Evolutionary conservation across 30 jellyfish, hydroid and myxozoan species (phyloP).

Genomic region (Aurelia aurita complex sp. Pacific): DNA sequence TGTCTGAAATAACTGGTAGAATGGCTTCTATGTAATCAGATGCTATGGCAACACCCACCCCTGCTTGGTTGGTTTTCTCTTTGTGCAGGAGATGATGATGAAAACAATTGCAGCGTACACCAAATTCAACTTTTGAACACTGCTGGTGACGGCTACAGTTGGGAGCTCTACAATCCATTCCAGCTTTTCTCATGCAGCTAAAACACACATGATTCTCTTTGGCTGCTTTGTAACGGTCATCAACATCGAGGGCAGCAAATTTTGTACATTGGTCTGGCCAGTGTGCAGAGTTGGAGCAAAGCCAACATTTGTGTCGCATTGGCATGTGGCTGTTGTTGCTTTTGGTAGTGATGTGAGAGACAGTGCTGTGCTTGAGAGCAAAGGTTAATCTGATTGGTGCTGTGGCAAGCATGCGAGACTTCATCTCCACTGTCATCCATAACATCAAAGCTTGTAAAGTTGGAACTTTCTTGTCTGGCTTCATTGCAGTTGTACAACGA

Average conservation of each 20-base stretch:
- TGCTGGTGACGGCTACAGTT: background rate
- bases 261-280: too few relatives aligned
- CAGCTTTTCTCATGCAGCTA: conserved; percentile 46
- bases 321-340: conserved; percentile 50
- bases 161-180: conserved; percentile 31
- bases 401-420: conserved; percentile 70
- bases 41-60: conserved; percentile 61
- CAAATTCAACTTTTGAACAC: background rate
- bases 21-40: conserved; percentile 33
- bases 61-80: conserved; percentile 3
- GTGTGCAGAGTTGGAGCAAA: background rate
- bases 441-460: conserved; percentile 54
- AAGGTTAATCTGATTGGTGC: conserved; percentile 72
- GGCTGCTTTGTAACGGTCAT: conserved; percentile 10
- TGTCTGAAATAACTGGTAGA: conserved; percentile 56
- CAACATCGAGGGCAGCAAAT: too few relatives aligned
- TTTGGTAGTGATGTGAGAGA: conserved; percentile 38
- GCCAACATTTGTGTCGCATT: conserved; percentile 61
- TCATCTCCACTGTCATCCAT: conserved; percentile 78
- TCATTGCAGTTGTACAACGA: too few relatives aligned
- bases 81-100: conserved; percentile 53
- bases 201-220: conserved; percentile 66
- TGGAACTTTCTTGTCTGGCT: conserved; percentile 38
- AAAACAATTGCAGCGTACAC: conserved; percentile 42
- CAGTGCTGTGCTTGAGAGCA: background rate